Conservation (phyloP, 2,797 vertebrate species). For the Crocidura indochinensis region DNA sequence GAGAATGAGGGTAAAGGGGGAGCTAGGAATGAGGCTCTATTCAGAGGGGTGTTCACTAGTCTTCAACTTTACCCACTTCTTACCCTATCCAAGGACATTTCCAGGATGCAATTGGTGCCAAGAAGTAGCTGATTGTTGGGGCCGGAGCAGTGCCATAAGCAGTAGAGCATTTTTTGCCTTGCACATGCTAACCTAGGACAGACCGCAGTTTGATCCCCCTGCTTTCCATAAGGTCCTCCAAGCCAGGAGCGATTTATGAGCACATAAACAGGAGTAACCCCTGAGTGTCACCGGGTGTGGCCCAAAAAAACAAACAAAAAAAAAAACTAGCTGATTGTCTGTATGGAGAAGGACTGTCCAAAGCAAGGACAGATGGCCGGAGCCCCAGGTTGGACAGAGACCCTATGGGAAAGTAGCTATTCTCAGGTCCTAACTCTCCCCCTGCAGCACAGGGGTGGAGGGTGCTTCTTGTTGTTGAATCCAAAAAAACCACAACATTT, state of each 20-base stretch:
- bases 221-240: too few relatives aligned
- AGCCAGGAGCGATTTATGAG: too few relatives aligned
- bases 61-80: background rate
- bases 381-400: background rate
- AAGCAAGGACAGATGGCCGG: background rate
- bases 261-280: too few relatives aligned
- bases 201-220: too few relatives aligned
- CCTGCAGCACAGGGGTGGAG: background rate
- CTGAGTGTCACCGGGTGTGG: too few relatives aligned
- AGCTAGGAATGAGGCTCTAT: background rate
- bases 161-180: too few relatives aligned
- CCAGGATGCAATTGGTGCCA: background rate
- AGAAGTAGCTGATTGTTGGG: conserved; percentile 4
- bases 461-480: conserved; percentile 71
- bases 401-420: background rate
- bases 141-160: too few relatives aligned
- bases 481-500: conserved; percentile 74
- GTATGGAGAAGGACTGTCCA: background rate
- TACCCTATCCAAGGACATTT: background rate
- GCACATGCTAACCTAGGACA: too few relatives aligned
- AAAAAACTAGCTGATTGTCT: background rate
- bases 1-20: background rate
- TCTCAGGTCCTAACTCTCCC: conserved; percentile 49
- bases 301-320: background rate
- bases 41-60: background rate